These are phyloP conservation scores for Sandelia bainsii DNA, from an alignment of 2,797 vertebrate species.

Conservation along the genomic window DNA sequence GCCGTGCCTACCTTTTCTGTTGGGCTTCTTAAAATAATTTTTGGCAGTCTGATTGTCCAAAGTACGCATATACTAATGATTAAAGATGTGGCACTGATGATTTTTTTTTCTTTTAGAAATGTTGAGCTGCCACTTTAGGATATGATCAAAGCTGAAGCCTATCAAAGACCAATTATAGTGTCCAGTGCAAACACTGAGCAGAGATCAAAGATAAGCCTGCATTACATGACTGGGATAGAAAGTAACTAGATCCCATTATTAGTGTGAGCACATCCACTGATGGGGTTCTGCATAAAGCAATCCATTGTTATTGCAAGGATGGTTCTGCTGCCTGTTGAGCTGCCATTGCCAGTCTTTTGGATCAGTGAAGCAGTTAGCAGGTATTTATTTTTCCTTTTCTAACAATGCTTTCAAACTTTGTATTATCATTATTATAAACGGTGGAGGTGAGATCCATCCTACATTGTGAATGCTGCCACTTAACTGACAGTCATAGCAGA, in stretches of 20 bases:
- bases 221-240: slow-evolving; percentile 44
- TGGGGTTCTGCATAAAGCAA: slow-evolving; percentile 47
- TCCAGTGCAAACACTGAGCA: slow-evolving; percentile 55
- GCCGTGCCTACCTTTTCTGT: not conserved
- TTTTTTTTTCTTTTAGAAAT: slow-evolving; percentile 48
- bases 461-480: not conserved
- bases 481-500: slow-evolving; percentile 22
- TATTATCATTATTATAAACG: not conserved
- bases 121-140: slow-evolving; percentile 32
- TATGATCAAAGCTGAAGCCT: slow-evolving; percentile 64
- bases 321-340: slow-evolving; percentile 31
- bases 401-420: slow-evolving; percentile 16
- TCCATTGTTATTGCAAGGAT: slow-evolving; percentile 44
- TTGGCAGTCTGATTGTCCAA: slow-evolving; percentile 12
- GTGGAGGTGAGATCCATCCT: not conserved
- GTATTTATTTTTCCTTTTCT: slow-evolving; percentile 10
- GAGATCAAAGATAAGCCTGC: slow-evolving; percentile 66
- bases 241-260: slow-evolving; percentile 50
- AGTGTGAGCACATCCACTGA: slow-evolving; percentile 51
- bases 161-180: slow-evolving; percentile 71
- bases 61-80: slow-evolving; percentile 8
- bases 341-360: slow-evolving; percentile 22
- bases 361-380: slow-evolving; percentile 31
- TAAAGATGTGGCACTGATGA: slow-evolving; percentile 31
- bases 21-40: not conserved